Base-by-base conservation (phyloP, 1,140 invertebrate species). In the Sitodiplosis mosellana region DNA sequence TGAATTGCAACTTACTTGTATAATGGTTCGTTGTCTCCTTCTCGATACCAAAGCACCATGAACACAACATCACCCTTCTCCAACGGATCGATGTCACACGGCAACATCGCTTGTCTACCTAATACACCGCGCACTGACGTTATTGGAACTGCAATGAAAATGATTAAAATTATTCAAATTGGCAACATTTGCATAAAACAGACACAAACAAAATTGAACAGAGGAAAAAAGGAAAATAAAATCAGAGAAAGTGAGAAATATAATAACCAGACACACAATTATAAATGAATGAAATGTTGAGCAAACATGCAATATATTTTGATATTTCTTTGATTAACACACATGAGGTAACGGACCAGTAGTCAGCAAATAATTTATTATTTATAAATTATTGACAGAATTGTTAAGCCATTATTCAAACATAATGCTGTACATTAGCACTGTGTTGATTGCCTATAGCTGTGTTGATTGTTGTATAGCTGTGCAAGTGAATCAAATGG, bases 11-110 rank as follows among this genome's bases (percentile, higher is more conserved):
- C 62, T 73, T 67, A 87, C 84, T 83, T 86, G 71, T 87, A 88
- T 48, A 89, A 69, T 11, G 84, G 83, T 55, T 87, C 84, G 46
- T 81, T 80, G 55, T 83, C 83, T 37, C 77, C 75, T 60, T 84
- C 83, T 59, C 84, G 84, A 64, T 87, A 87, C 83, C 84, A 89
- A 6, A 89, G 71, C 45, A 89, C 84, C 80, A 89, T 87, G 46
- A 83, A 81, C 40, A 87, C 80, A 3, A 76, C 75, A 65, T 88
- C 84, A 58, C 83, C 80, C 37, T 74, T 69, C 50, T 82, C 78
- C 50, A 76, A 70, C 2, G 83, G 78, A 52, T 80, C 76, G 51
- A 87, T 84, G 63, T 88, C 81, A 65, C 86, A 89, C 6, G 85
- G 86, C 42, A 89, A 68, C 50, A 75, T 75, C 5, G 78, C 80